Evolutionary conservation across 53 echinoderm and acorn worm species (phyloP).

Genomic region (Henricia sp.): DNA sequence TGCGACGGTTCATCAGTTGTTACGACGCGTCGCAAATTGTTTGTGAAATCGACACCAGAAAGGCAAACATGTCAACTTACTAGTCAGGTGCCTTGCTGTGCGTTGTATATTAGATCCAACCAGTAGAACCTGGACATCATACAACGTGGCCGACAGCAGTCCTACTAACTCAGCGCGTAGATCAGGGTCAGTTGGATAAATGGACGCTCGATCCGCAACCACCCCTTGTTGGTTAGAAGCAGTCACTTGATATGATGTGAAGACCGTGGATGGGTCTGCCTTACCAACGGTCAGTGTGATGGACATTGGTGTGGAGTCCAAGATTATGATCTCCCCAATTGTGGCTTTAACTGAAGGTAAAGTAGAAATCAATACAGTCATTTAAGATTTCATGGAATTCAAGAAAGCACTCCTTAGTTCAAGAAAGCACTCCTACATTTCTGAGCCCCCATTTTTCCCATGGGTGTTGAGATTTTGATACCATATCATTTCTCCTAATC

Average conservation of each 20-base stretch:
- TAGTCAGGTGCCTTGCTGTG: conserved; percentile 29
- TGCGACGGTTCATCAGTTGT: no score
- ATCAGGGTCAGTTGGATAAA: conserved; percentile 46
- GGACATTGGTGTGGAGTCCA: conserved; percentile 42
- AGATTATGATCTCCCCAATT: conserved; percentile 40
- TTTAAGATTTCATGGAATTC: no score
- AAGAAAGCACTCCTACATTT: no score
- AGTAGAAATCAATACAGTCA: not conserved
- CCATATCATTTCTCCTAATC: no score
- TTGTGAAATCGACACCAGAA: not conserved
- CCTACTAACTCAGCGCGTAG: conserved; percentile 19
- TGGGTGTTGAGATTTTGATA: no score
- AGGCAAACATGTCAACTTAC: conserved; percentile 18
- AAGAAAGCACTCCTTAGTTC: no score
- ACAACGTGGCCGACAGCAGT: conserved; percentile 33
- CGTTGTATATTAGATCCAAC: conserved; percentile 29
- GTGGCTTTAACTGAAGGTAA: conserved; percentile 17
- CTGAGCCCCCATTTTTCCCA: no score
- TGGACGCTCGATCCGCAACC: not conserved
- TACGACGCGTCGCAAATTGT: no score
- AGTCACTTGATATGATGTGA: conserved; percentile 40
- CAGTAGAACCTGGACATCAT: conserved; percentile 18
- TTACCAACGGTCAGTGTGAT: conserved; percentile 46
- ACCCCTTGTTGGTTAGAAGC: conserved; percentile 9
- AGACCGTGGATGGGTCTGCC: not conserved